phyloP scores from a whole-genome alignment of 2,113 vertebrate genomes.

The Athene noctua region DNA sequence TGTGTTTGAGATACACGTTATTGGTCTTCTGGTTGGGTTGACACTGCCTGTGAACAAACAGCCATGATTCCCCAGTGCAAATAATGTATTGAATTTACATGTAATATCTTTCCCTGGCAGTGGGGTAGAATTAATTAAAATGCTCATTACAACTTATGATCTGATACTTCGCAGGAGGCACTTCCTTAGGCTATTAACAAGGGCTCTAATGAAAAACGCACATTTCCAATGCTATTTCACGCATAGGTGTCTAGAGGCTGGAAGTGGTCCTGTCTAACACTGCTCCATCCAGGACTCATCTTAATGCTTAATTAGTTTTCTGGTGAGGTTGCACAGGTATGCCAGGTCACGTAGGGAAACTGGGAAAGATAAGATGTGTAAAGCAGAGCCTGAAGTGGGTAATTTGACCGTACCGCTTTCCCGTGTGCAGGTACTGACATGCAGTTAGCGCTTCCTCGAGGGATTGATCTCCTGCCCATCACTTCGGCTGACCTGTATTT shows the following conservation, averaged over 20 bases:
- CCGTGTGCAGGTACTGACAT: neutral
- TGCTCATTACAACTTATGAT: neutral
- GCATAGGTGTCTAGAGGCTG: neutral
- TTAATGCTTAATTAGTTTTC: neutral
- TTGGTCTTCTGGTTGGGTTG: neutral
- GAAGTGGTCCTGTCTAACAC: neutral
- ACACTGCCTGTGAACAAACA: neutral
- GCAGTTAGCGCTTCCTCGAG: neutral
- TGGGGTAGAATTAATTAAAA: constrained; percentile 28
- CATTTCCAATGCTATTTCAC: neutral
- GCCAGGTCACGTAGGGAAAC: neutral
- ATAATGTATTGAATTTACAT: neutral
- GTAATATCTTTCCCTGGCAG: neutral
- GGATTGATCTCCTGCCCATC: neutral
- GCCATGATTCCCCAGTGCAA: neutral
- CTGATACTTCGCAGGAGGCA: neutral
- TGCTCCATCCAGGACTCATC: neutral
- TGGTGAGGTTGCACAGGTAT: neutral
- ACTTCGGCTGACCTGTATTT: neutral
- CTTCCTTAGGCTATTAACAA: constrained; percentile 19
- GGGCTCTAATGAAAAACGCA: neutral
- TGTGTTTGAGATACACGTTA: neutral
- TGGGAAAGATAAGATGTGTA: neutral
- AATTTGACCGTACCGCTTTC: neutral
- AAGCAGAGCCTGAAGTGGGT: neutral